These are phyloP conservation scores for Apantesis nais DNA, from an alignment of 2,888 invertebrate species.

Conservation along the genomic window DNA sequence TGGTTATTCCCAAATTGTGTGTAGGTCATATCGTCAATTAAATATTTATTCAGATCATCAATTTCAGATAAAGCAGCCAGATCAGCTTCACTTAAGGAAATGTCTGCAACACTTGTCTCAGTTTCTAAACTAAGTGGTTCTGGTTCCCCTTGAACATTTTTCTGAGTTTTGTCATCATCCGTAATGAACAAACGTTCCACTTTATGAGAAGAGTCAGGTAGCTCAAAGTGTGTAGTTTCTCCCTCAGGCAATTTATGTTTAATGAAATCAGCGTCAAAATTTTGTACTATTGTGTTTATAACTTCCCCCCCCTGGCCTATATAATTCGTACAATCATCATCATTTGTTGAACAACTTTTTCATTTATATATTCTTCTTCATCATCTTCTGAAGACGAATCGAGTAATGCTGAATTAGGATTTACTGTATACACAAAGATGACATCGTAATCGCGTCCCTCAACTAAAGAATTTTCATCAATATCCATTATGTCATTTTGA, in stretches of 20 bases:
- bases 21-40: constrained; percentile 73
- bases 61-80: constrained; percentile 75
- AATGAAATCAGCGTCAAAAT: constrained; percentile 70
- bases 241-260: constrained; percentile 62
- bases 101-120: constrained; percentile 57
- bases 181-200: constrained; percentile 58
- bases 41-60: constrained; percentile 73
- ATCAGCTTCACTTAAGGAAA: constrained; percentile 69
- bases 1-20: constrained; percentile 70
- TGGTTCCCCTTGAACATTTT: constrained; percentile 28
- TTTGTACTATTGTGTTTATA: constrained; percentile 55
- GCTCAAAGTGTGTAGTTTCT: constrained; percentile 53
- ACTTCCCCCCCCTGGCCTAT: constrained; percentile 60
- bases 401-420: constrained; percentile 72
- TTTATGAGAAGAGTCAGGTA: constrained; percentile 58
- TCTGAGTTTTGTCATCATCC: constrained; percentile 38
- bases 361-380: constrained; percentile 58
- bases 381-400: constrained; percentile 75
- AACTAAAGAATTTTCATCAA: too few species aligned
- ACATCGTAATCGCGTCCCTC: too few species aligned
- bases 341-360: constrained; percentile 50
- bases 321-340: constrained; percentile 49
- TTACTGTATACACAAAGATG: constrained; percentile 76
- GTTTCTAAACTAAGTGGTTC: constrained; percentile 29
- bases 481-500: too few species aligned